Conservation (phyloP, 2,113 vertebrate genomes). For the Macaca mulatta region DNA sequence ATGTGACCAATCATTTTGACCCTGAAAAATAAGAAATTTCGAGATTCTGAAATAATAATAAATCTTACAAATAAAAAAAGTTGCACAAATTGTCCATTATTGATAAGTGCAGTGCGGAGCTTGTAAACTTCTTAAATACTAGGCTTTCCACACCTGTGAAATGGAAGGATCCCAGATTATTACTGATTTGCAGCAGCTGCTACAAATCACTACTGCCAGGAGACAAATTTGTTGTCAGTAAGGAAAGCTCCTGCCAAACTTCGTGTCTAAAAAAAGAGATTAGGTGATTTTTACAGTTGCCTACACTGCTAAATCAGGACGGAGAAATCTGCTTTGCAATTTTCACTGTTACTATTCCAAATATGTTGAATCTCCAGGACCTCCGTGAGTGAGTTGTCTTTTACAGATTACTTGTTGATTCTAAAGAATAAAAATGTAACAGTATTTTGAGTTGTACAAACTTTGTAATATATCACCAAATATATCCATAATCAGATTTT, state of each 20-base stretch:
- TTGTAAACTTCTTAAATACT: slow-evolving; percentile 45
- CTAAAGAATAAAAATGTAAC: not conserved
- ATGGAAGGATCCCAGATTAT: slow-evolving; percentile 66
- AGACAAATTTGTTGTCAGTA: slow-evolving; percentile 68
- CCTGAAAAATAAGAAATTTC: not conserved
- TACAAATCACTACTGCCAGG: slow-evolving; percentile 70
- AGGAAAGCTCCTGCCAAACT: slow-evolving; percentile 67
- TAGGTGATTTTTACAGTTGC: slow-evolving; percentile 66
- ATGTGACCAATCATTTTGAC: not conserved
- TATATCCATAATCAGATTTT: not conserved
- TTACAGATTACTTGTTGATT: not conserved
- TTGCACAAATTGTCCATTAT: slow-evolving; percentile 19
- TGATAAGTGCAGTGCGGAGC: not conserved
- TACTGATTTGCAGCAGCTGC: slow-evolving; percentile 69
- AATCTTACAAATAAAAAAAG: not conserved
- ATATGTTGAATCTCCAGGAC: not conserved
- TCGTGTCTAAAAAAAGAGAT: slow-evolving; percentile 62
- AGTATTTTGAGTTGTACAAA: not conserved
- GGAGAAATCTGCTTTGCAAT: slow-evolving; percentile 1
- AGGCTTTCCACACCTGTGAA: slow-evolving; percentile 59
- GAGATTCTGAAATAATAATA: slow-evolving; percentile 24
- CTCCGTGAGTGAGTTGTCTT: not conserved
- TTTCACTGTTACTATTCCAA: slow-evolving; percentile 31
- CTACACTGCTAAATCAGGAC: slow-evolving; percentile 51
- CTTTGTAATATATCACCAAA: not conserved